phyloP scores from a whole-genome alignment of 2,113 vertebrate species.

The Muntiacus reevesi region DNA sequence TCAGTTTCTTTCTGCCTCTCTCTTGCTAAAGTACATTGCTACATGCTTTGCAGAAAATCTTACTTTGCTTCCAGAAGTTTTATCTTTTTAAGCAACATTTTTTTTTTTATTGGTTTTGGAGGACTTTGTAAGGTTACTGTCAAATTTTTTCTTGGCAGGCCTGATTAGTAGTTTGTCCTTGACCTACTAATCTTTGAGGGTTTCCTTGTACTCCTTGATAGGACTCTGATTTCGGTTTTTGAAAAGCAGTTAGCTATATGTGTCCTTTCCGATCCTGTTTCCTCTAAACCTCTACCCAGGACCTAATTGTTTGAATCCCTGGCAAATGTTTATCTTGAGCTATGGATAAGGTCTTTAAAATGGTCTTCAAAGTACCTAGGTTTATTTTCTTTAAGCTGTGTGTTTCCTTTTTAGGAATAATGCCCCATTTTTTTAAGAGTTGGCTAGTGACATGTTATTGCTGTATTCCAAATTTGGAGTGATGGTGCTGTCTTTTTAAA shows the following conservation, averaged over 20 bases:
- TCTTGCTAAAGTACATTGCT: background rate
- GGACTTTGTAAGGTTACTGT: background rate
- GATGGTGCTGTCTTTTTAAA: background rate
- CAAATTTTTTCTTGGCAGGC: slow-evolving; percentile 37
- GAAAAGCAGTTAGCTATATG: slow-evolving; percentile 13
- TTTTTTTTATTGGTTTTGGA: slow-evolving; percentile 46
- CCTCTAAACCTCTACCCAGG: background rate
- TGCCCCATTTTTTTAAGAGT: background rate
- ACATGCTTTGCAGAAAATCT: background rate
- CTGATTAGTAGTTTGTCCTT: slow-evolving; percentile 51
- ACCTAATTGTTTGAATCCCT: slow-evolving; percentile 35
- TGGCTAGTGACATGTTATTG: background rate
- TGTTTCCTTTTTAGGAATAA: slow-evolving; percentile 47
- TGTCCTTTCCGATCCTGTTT: background rate
- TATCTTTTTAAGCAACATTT: slow-evolving; percentile 35
- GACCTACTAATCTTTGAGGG: slow-evolving; percentile 33
- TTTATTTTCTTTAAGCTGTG: slow-evolving; percentile 52
- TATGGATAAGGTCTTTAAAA: slow-evolving; percentile 28
- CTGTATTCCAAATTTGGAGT: background rate
- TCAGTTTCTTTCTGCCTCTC: background rate
- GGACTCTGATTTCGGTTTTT: background rate
- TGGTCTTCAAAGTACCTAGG: slow-evolving; percentile 40
- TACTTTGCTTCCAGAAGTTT: slow-evolving; percentile 20
- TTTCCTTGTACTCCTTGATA: slow-evolving; percentile 24
- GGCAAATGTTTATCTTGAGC: slow-evolving; percentile 42